These are phyloP conservation scores for Gila robusta DNA, from an alignment of 2,797 vertebrate genomes.

Conservation along the genomic window DNA sequence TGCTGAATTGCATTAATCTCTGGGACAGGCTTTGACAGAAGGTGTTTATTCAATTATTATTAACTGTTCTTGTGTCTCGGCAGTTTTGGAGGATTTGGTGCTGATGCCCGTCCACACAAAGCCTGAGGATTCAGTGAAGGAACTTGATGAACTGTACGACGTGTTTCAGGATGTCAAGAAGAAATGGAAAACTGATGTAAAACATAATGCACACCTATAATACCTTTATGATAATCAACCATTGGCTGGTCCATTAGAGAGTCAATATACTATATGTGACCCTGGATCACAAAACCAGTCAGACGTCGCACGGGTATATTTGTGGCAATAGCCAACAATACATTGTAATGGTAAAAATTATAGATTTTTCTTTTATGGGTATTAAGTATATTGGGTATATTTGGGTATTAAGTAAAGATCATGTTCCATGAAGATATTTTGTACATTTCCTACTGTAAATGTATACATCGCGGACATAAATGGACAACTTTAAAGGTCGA, in stretches of 20 bases:
- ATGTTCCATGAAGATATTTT: too few species aligned
- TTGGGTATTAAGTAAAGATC: too few species aligned
- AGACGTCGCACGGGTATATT: too few species aligned
- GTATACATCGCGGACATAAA: too few species aligned
- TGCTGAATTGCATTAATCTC: background rate
- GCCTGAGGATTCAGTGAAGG: slow-evolving; percentile 76
- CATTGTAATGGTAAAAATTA: too few species aligned
- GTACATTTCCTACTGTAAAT: too few species aligned
- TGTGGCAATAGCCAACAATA: too few species aligned
- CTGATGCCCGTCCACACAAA: slow-evolving; percentile 83
- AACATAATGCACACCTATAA: background rate
- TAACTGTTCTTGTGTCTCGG: slow-evolving; percentile 13
- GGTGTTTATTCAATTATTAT: background rate
- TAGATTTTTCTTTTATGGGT: too few species aligned
- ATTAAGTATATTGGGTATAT: too few species aligned
- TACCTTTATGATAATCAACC: background rate
- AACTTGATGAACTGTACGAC: slow-evolving; percentile 80
- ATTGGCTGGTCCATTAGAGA: background rate
- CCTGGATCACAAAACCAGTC: too few species aligned
- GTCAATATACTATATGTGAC: background rate
- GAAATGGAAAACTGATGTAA: slow-evolving; percentile 79
- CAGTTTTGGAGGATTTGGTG: slow-evolving; percentile 79
- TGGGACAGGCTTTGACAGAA: background rate
- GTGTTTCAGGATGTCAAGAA: slow-evolving; percentile 71
- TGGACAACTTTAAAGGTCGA: too few species aligned